These are phyloP conservation scores for Apostichopus parvimensis DNA, from an alignment of 35 echinoderm and acorn worm species.

Conservation along the genomic window DNA sequence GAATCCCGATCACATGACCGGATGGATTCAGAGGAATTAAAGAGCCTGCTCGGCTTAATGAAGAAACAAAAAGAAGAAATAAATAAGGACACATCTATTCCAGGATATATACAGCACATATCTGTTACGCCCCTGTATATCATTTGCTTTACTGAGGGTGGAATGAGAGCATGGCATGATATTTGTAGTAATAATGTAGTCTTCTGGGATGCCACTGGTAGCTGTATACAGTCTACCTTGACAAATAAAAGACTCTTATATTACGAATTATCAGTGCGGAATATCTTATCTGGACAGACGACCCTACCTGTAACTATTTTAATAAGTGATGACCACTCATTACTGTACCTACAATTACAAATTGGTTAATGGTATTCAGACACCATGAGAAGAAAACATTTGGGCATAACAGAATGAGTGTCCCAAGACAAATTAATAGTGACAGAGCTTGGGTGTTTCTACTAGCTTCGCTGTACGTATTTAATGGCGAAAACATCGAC, in stretches of 20 bases:
- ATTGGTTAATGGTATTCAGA: slow-evolving; percentile 24
- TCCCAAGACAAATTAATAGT: slow-evolving; percentile 47
- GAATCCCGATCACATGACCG: slow-evolving; percentile 20
- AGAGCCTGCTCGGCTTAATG: background rate
- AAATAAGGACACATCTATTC: background rate
- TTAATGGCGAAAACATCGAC: slow-evolving; percentile 22
- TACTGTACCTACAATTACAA: slow-evolving; percentile 14
- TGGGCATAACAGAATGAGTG: background rate
- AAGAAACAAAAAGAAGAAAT: background rate
- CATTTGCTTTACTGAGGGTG: slow-evolving; percentile 42
- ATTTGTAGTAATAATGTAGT: slow-evolving; percentile 18
- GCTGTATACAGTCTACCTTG: slow-evolving; percentile 35
- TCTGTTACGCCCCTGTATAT: background rate
- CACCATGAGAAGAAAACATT: slow-evolving; percentile 31
- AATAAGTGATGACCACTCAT: slow-evolving; percentile 24
- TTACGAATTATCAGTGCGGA: slow-evolving; percentile 36
- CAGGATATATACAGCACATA: slow-evolving; percentile 36
- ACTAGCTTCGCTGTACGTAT: slow-evolving; percentile 11
- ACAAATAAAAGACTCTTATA: slow-evolving; percentile 23
- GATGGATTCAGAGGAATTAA: slow-evolving; percentile 20
- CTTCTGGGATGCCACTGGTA: slow-evolving; percentile 56
- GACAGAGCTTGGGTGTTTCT: slow-evolving; percentile 37
- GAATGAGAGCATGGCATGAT: slow-evolving; percentile 35
- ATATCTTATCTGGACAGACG: background rate
- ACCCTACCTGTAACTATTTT: slow-evolving; percentile 19